A percentile compares a stretch with the other conserved stretches of the same genome.
phyloP scores from a whole-genome alignment of 2,888 invertebrate species.

The Azorinus chamasolen region DNA sequence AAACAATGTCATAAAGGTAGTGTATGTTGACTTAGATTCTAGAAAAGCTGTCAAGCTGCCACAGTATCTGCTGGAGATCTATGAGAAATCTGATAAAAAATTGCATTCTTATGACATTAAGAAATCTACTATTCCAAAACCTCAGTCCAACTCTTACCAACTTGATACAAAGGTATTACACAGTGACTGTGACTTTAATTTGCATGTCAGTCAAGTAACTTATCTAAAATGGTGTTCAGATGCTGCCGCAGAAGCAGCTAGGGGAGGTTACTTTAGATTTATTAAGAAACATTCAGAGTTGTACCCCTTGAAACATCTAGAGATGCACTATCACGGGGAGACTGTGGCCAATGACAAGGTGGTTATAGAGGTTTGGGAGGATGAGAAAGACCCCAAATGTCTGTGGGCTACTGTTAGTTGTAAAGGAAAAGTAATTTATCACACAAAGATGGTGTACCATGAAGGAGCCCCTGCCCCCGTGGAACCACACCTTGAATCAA shows the following conservation, averaged over 20 bases:
- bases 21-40: slow-evolving; percentile 18
- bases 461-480: slow-evolving; percentile 12
- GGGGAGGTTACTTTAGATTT: slow-evolving; percentile 16
- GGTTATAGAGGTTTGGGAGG: slow-evolving; percentile 24
- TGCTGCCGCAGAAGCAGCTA: slow-evolving; percentile 29
- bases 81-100: not conserved
- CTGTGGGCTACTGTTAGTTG: slow-evolving; percentile 18
- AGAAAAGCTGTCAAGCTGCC: slow-evolving; percentile 33
- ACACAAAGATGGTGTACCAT: slow-evolving; percentile 32
- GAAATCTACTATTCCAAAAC: not conserved
- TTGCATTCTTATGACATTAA: not conserved
- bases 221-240: slow-evolving; percentile 49
- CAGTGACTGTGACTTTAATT: slow-evolving; percentile 52
- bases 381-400: slow-evolving; percentile 5
- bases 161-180: slow-evolving; percentile 30
- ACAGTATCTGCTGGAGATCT: not conserved
- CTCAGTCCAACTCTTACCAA: slow-evolving; percentile 18
- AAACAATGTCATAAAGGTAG: slow-evolving; percentile 2
- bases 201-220: slow-evolving; percentile 43
- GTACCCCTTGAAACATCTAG: slow-evolving; percentile 32
- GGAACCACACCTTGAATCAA: slow-evolving; percentile 25
- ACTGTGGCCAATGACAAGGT: slow-evolving; percentile 37
- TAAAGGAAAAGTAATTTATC: slow-evolving; percentile 21
- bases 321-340: slow-evolving; percentile 32
- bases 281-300: slow-evolving; percentile 41